phyloP scores from a whole-genome alignment of 2,888 invertebrate species.

The Hirtodrosophila cameraria region DNA sequence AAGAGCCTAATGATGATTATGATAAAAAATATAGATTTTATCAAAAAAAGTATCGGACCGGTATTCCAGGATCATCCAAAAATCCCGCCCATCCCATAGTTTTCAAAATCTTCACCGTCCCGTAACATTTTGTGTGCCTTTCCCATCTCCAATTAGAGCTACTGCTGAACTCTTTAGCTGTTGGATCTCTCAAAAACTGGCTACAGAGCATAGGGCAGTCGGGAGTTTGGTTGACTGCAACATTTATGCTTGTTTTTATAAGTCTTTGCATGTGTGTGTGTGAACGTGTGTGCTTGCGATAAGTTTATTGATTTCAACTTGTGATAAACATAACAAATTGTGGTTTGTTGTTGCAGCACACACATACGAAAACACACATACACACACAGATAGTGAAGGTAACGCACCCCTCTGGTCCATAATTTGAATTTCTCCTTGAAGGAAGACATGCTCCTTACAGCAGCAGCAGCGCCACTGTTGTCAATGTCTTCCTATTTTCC shows the following conservation, averaged over 20 bases:
- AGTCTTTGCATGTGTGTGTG: constrained; percentile 26
- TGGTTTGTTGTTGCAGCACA: constrained; percentile 21
- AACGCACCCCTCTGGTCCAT: constrained; percentile 83
- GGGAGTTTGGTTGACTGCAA: too few relatives aligned
- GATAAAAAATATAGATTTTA: too few relatives aligned
- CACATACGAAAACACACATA: constrained; percentile 4
- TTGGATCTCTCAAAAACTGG: too few relatives aligned
- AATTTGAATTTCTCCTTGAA: constrained; percentile 84
- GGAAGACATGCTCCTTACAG: constrained; percentile 80
- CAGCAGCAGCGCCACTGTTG: constrained; percentile 52
- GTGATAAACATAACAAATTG: constrained; percentile 66
- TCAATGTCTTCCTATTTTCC: constrained; percentile 8
- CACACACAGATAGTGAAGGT: constrained; percentile 21
- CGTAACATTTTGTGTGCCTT: too few relatives aligned
- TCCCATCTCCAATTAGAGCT: too few relatives aligned
- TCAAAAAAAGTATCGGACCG: too few relatives aligned
- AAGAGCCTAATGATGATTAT: too few relatives aligned
- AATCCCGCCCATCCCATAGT: too few relatives aligned
- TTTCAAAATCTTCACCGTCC: too few relatives aligned
- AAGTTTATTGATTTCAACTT: constrained; percentile 80
- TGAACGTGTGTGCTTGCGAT: constrained; percentile 53
- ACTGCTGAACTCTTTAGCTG: too few relatives aligned
- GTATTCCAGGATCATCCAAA: too few relatives aligned
- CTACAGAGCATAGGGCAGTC: too few relatives aligned
- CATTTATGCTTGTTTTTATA: constrained; percentile 17